Base-by-base conservation (phyloP, 2,113 vertebrate species). In the Cynopterus brachyotis region DNA sequence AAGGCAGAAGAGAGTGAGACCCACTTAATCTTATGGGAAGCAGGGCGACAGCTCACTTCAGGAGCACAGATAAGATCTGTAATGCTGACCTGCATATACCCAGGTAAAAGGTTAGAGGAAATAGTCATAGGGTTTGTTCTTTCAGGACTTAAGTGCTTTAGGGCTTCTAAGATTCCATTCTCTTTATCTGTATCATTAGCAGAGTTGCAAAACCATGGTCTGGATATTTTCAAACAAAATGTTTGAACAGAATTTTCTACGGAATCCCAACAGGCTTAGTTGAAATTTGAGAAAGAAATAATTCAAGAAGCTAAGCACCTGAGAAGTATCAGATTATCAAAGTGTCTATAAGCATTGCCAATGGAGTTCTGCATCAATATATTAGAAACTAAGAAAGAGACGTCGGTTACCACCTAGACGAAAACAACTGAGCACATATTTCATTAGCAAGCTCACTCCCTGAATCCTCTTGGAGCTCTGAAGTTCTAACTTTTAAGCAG, bases 281-380 rank as follows among this genome's bases (percentile, higher is more conserved):
- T 94, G 57, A 57, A 93, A 96, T 78, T 94, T 95, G 91, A 94
- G 91, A 92, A 96, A 72, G 16, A 16, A 42, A 28, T 84, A 87
- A 10, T 37, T 80, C 40, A 64, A 81, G 66, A 82, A 40, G 37
- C 40, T 45, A 67, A 86, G 57, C 10, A 17, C 50, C 88, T 78
- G 47, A 47, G 24, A 91, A 79, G 28, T 83, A 75, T 78, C 78
- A 13, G 78, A 42, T 42, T 50, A 60, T 67, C 50, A 35, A 88
- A 80, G 24, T 79, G 30, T 87, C 64, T 84, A 10, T 47, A 50
- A 88, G 67, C 42, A 40, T 28, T 76, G 59, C 47, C 66, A 82
- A 73, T 78, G 47, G 6, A 50, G 10, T 50, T 94, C 42, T 91
- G 70, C 42, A 55, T 50, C 26, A 42, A 55, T 70, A 40, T 90